Conservation (phyloP, 2,797 vertebrate species). For the Hoplostethus mediterraneus region DNA sequence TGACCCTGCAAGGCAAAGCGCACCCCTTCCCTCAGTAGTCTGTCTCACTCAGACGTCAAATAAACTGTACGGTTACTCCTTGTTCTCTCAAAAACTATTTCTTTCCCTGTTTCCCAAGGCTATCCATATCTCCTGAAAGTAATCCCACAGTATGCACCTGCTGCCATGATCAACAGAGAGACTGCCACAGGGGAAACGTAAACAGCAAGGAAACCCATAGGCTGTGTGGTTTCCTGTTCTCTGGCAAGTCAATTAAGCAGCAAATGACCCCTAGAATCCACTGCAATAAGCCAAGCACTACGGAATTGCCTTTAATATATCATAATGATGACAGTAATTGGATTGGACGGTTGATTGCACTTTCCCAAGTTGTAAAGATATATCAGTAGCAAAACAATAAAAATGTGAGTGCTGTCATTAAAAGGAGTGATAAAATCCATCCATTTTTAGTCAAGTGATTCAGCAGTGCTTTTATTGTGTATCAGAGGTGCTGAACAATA, state of each 20-base stretch:
- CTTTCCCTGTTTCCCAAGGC: conserved; percentile 56
- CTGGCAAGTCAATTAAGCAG: conserved; percentile 84
- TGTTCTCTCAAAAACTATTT: conserved; percentile 60
- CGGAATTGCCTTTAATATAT: conserved; percentile 82
- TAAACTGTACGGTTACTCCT: conserved; percentile 45
- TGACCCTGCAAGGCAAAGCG: conserved; percentile 53
- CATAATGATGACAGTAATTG: conserved; percentile 84
- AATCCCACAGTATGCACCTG: conserved; percentile 72
- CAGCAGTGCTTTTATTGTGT: not conserved
- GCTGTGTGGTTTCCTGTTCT: conserved; percentile 76
- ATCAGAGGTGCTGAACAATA: not conserved
- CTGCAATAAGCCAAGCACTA: conserved; percentile 78
- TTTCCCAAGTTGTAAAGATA: conserved; percentile 70
- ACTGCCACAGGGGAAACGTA: conserved; percentile 67
- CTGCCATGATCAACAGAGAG: conserved; percentile 69
- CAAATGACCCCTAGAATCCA: conserved; percentile 84
- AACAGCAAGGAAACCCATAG: conserved; percentile 65
- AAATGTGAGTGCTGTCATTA: conserved; percentile 50
- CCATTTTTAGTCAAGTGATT: conserved; percentile 26
- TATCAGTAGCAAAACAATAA: conserved; percentile 57
- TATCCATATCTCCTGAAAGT: conserved; percentile 64
- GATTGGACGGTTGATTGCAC: conserved; percentile 76
- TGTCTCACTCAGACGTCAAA: conserved; percentile 45
- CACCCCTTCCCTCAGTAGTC: conserved; percentile 17
- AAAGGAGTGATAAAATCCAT: conserved; percentile 45